Evolutionary conservation across 2,113 vertebrate species (phyloP).

Genomic region (Anseranas semipalmata): DNA sequence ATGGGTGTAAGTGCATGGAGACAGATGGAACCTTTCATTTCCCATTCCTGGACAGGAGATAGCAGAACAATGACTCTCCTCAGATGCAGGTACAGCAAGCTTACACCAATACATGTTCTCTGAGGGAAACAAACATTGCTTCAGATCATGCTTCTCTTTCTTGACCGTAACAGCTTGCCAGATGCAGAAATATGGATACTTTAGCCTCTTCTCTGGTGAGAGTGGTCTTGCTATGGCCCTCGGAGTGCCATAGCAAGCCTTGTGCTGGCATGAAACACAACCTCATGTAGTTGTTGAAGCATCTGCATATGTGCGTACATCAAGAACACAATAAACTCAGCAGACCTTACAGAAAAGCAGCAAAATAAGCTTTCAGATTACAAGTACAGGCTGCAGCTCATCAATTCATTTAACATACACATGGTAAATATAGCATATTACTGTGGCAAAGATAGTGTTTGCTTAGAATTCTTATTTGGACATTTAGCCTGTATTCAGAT

Average conservation of each 20-base stretch:
- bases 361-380: neutral
- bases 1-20: neutral
- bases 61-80: neutral
- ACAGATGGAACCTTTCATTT: neutral
- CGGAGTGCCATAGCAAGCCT: neutral
- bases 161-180: neutral
- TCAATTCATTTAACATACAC: too few relatives aligned
- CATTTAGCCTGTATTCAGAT: neutral
- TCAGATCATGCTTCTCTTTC: neutral
- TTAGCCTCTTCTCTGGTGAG: neutral
- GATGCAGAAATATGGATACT: neutral
- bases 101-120: neutral
- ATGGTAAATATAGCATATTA: neutral
- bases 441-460: neutral
- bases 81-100: neutral
- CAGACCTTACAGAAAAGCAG: neutral
- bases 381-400: neutral
- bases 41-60: neutral
- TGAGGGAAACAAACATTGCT: neutral
- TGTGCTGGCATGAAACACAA: neutral
- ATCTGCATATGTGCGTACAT: neutral
- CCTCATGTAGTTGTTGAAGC: neutral
- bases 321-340: neutral
- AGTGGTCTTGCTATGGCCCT: neutral
- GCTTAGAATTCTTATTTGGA: neutral